phyloP scores from a whole-genome alignment of 2,888 invertebrate genomes.

The Amiota communis region DNA sequence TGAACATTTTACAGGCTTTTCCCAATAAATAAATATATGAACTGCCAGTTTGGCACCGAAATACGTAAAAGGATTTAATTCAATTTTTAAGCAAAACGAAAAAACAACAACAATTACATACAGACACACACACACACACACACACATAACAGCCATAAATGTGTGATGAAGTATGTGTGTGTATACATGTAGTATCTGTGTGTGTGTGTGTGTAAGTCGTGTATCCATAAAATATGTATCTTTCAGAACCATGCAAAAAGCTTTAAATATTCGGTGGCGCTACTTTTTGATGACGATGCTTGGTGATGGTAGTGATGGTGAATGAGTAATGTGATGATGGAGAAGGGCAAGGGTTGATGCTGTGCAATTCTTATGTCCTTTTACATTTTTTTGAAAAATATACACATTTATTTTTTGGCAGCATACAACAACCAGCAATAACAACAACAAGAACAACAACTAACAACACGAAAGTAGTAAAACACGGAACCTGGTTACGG shows the following conservation, averaged over 20 bases:
- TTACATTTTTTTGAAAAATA: slow-evolving; percentile 19
- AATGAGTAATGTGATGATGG: not conserved
- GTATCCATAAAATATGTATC: slow-evolving; percentile 28
- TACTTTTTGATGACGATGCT: not conserved
- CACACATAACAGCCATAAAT: not conserved
- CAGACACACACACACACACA: not conserved
- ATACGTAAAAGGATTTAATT: slow-evolving; percentile 30
- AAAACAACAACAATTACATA: not conserved
- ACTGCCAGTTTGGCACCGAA: slow-evolving; percentile 29
- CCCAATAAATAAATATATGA: slow-evolving; percentile 23
- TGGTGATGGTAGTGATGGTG: not conserved
- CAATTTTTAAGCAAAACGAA: slow-evolving; percentile 23
- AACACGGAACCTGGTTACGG: slow-evolving; percentile 16
- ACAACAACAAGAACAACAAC: slow-evolving; percentile 2
- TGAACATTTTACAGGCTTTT: slow-evolving; percentile 22
- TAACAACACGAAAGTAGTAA: slow-evolving; percentile 1
- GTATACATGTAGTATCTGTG: not conserved
- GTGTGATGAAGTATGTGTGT: slow-evolving; percentile 1
- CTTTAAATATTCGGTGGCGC: slow-evolving; percentile 25
- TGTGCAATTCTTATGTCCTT: not conserved
- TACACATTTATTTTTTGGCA: slow-evolving; percentile 26
- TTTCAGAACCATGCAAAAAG: slow-evolving; percentile 27
- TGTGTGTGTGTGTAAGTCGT: not conserved
- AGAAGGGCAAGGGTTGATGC: no score
- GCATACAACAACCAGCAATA: not conserved